Evolutionary conservation across 64 coral and sea anemone genomes (phyloP).

Genomic region (Hydrozoanthus tunicans): DNA sequence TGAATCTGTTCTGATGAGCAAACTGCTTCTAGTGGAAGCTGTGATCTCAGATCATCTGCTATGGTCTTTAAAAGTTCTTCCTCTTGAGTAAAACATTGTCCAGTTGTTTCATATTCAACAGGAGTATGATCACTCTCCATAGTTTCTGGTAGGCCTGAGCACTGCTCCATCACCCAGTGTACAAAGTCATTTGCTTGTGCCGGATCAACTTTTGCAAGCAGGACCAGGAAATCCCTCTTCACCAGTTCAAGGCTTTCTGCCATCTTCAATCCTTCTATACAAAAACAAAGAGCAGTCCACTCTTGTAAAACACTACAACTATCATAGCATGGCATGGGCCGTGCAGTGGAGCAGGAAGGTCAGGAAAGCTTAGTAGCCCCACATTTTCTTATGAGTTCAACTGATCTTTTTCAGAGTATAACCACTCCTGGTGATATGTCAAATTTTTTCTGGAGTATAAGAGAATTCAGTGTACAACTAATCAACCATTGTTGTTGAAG

Average conservation of each 20-base stretch:
- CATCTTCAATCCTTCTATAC: not conserved
- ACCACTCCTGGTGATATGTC: too few relatives aligned
- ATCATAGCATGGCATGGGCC: too few relatives aligned
- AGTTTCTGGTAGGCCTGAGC: constrained; percentile 10
- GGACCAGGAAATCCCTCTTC: constrained; percentile 60
- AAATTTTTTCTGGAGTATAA: too few relatives aligned
- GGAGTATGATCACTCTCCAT: not conserved
- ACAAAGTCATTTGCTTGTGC: constrained; percentile 59
- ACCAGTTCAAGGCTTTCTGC: constrained; percentile 49
- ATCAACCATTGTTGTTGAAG: too few relatives aligned
- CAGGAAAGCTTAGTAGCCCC: too few relatives aligned
- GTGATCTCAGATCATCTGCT: constrained; percentile 67
- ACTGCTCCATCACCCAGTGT: constrained; percentile 67
- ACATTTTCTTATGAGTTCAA: too few relatives aligned
- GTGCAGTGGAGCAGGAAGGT: too few relatives aligned
- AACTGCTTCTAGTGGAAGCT: constrained; percentile 59
- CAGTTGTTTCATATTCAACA: not conserved
- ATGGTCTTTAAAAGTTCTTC: constrained; percentile 54
- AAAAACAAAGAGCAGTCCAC: not conserved
- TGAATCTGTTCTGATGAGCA: constrained; percentile 70
- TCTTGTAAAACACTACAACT: too few relatives aligned
- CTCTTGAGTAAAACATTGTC: constrained; percentile 12
- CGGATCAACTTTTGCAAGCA: constrained; percentile 68
- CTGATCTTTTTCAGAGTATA: too few relatives aligned
- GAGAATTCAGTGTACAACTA: too few relatives aligned